A percentile compares a stretch with the other conserved stretches of the same genome.
Conservation (phyloP, 2,113 vertebrate genomes). For the Phodopus roborovskii region DNA sequence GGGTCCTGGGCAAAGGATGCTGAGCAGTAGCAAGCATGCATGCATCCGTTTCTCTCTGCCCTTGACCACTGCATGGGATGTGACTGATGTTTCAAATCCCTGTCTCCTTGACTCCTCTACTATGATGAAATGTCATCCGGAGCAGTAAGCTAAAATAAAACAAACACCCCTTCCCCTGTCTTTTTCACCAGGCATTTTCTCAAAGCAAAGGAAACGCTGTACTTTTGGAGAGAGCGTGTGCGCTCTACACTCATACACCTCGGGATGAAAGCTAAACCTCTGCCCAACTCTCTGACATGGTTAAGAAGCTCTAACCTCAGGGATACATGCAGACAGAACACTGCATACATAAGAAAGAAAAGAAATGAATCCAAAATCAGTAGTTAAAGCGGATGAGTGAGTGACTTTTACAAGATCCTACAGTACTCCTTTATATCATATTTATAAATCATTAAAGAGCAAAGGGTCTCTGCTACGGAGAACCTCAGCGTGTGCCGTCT, state of each 20-base stretch:
- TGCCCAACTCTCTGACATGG: not conserved
- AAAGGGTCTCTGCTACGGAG: not conserved
- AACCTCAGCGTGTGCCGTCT: not conserved
- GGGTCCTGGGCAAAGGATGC: not conserved
- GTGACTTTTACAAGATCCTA: not conserved
- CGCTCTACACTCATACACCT: not conserved
- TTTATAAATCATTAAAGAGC: not conserved
- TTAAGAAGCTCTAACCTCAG: not conserved
- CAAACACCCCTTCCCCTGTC: not conserved
- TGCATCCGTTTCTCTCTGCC: not conserved
- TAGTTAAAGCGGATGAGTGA: not conserved
- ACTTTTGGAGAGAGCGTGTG: not conserved
- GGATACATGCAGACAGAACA: no score
- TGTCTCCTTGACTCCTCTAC: not conserved
- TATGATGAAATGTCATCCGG: not conserved
- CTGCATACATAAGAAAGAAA: not conserved
- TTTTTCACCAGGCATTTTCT: not conserved
- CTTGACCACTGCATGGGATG: not conserved
- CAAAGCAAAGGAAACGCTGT: not conserved
- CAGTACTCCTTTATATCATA: not conserved
- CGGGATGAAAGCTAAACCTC: not conserved
- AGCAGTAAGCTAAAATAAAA: not conserved
- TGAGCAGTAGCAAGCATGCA: not conserved
- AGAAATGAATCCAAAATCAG: not conserved
- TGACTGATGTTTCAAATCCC: not conserved